Evolutionary conservation across 1,140 invertebrate genomes (phyloP), one percentile per base, ranked within the genome.

Genomic region (Venturia canescens): DNA sequence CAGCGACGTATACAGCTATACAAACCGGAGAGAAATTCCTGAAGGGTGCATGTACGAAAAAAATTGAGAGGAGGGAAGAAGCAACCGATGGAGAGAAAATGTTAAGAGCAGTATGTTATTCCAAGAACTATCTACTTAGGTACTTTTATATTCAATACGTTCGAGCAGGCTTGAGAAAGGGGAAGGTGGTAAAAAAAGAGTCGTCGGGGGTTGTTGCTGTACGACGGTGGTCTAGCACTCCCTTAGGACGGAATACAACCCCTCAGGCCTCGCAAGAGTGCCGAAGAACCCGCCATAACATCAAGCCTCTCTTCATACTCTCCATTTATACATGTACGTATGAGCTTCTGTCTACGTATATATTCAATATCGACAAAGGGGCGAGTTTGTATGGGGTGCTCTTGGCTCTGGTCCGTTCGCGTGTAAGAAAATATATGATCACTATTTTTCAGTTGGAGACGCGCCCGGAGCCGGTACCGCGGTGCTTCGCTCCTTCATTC

Each of bases 61-160:
- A 70, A 75, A 31, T 34, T 3, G 50, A 29, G 23, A 27, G 27
- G 66, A 71, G 71, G 53, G 60, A 74, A 38, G 27, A 26, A 38
- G 38, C 74, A 81, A 78, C 53, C 66, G 44, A 60, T 4, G n/a
- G 18, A 26, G 29, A 48, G 67, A 31, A 67, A 83, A 81, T 66
- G 34, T 77, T 27, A 23, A 82, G 63, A 66, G 77, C 79, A 81
- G 84, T 85, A 86, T 86, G 87, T 90, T 90, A 91, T 89, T 89
- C 85, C 79, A 79, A 76, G 84, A 87, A 88, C 86, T 89, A 88
- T 90, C 88, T 90, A 89, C 89, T 90, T 90, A 87, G 87, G 79
- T 89, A 85, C 89, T 90, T 90, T 91, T 90, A 90, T 90, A 91
- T 91, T 91, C 89, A 90, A 91, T 90, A 91, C 89, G 89, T 90